Conservation (phyloP, 2,797 vertebrate genomes). For the Galago senegalensis region DNA sequence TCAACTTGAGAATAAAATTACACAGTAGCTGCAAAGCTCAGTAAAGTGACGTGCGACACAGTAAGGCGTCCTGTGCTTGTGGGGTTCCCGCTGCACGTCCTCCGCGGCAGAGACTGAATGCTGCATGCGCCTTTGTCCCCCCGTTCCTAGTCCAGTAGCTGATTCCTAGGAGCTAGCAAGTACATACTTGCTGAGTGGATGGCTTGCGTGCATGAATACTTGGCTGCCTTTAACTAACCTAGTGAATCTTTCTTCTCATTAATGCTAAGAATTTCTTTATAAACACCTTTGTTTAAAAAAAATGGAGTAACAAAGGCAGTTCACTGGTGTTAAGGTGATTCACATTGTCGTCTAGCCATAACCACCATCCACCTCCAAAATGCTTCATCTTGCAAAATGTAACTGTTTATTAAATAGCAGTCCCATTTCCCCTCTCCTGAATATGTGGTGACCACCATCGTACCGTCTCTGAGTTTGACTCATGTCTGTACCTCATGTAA, state of each 20-base stretch:
- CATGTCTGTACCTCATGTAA: not conserved
- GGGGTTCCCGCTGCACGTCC: no score
- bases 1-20: not conserved
- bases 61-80: rapidly evolving
- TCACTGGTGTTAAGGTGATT: not conserved
- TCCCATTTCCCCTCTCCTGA: rapidly evolving
- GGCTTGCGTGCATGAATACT: not conserved
- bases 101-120: rapidly evolving
- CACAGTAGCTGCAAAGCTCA: not conserved
- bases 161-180: rapidly evolving
- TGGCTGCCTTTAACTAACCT: not conserved
- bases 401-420: not conserved
- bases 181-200: not conserved
- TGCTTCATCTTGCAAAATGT: not conserved
- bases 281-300: not conserved
- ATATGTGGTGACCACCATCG: not conserved
- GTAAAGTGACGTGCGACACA: not conserved
- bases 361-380: not conserved
- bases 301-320: not conserved
- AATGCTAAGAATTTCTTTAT: not conserved
- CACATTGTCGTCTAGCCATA: not conserved
- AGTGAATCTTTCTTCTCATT: not conserved
- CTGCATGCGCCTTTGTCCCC: rapidly evolving
- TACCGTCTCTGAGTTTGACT: not conserved
- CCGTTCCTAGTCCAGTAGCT: not conserved